Evolutionary conservation across 2,888 invertebrate genomes (phyloP), one percentile per base, ranked within the genome.

Genomic region (Drosophila nr. perissopoda): DNA sequence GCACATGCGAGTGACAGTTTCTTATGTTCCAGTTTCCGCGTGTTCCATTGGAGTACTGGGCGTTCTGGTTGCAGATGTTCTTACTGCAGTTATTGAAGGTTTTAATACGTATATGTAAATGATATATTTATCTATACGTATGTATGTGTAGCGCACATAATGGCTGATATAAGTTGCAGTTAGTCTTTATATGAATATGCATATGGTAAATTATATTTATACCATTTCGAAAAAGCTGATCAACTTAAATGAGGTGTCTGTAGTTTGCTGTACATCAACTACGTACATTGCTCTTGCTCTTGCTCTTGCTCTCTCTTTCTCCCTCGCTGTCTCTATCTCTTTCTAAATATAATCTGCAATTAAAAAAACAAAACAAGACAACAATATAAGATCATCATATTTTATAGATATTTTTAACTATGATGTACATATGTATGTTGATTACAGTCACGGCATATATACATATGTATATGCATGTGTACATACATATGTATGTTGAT

Each of bases 301-400:
- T 21, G 3, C 42, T 42, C 40, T 40, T 42, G 11, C 42, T 40
- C 4, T 11, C 18, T 38, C 38, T 42, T n/a, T 0, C 11, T 42
- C 42, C 5, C 11, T 2, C 10, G n/a, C 10, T n/a, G n/a, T 13
- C 13, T 46, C 46, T 16, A 4, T 46, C 46, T 46, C 16, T 61
- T 49, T 67, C 58, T 86, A 74, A 88, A 74, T 60, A 62, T 82
- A 89, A 70, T 70, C 89, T 83, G 73, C 3, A 82, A 77, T 21
- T 0, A 7, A 61, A 31, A 33, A 46, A 46, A 13, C 21, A 6
- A 46, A 21, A 49, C 4, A 16, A 5, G 27, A 46, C 16, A 25
- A 46, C 5, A 16, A 27, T 18, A 21, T n/a, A 48, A 49, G 34
- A 21, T 42, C 42, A 42, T 11, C 21, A 11, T 40, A 40, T 11